Evolutionary conservation across 2,888 invertebrate genomes (phyloP).

Genomic region (Oasisia sp.): DNA sequence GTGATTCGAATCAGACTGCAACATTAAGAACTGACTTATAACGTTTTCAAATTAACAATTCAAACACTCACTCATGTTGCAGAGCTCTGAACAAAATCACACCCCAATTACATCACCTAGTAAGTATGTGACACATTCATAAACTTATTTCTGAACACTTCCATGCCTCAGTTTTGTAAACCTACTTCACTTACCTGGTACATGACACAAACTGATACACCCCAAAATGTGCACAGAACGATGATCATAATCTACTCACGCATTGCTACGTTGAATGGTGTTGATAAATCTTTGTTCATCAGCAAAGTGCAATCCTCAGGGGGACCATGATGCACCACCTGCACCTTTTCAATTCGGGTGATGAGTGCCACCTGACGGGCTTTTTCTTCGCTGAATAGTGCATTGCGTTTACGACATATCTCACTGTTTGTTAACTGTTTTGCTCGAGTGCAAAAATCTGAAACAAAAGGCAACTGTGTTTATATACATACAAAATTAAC

Average conservation of each 20-base stretch:
- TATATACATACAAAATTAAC: not conserved
- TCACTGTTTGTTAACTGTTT: slow-evolving; percentile 13
- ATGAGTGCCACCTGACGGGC: slow-evolving; percentile 78
- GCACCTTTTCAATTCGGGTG: slow-evolving; percentile 90
- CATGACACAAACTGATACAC: not conserved
- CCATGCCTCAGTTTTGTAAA: too few relatives aligned
- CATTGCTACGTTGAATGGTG: slow-evolving; percentile 90
- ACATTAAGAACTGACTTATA: too few relatives aligned
- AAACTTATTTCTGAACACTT: too few relatives aligned
- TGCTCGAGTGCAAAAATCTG: slow-evolving; percentile 13
- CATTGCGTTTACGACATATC: slow-evolving; percentile 49
- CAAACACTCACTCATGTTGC: too few relatives aligned
- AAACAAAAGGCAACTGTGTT: not conserved
- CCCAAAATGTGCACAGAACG: not conserved
- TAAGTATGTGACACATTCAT: too few relatives aligned
- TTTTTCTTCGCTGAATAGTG: slow-evolving; percentile 80
- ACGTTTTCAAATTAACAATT: too few relatives aligned
- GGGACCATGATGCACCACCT: slow-evolving; percentile 80
- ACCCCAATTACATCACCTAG: too few relatives aligned
- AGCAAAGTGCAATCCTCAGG: slow-evolving; percentile 80
- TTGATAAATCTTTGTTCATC: slow-evolving; percentile 93
- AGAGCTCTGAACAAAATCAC: too few relatives aligned
- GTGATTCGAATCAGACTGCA: too few relatives aligned
- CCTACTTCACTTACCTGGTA: too few relatives aligned
- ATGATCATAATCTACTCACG: slow-evolving; percentile 72